These are phyloP conservation scores for Apocheima hispidaria DNA, from an alignment of 2,888 invertebrate species.

Conservation along the genomic window DNA sequence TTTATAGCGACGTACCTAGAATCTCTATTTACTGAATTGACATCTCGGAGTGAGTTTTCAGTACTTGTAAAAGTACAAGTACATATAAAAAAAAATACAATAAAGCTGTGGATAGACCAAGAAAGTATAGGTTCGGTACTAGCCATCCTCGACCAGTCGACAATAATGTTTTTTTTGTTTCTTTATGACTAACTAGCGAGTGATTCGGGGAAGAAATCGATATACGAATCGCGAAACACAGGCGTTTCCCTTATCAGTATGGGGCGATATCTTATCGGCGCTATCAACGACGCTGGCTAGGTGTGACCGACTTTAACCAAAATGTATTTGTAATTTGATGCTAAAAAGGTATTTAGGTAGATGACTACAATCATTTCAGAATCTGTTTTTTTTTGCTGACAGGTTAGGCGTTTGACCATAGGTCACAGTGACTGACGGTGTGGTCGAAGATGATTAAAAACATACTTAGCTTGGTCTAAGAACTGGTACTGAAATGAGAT, in stretches of 20 bases:
- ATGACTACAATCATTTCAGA: background rate
- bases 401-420: background rate
- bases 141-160: too few relatives aligned
- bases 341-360: constrained; percentile 2
- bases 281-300: constrained; percentile 42
- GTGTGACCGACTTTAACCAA: constrained; percentile 44
- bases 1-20: too few relatives aligned
- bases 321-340: constrained; percentile 29
- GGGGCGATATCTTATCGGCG: constrained; percentile 46
- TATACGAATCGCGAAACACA: constrained; percentile 22
- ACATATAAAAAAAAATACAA: too few relatives aligned
- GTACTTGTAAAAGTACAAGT: too few relatives aligned
- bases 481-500: background rate
- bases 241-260: constrained; percentile 31
- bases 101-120: too few relatives aligned
- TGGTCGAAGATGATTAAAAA: too few relatives aligned
- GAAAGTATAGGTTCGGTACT: too few relatives aligned
- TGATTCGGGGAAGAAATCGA: constrained; percentile 28
- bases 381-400: background rate
- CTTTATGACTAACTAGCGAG: background rate
- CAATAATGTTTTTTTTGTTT: background rate
- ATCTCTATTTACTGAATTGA: too few relatives aligned
- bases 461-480: too few relatives aligned
- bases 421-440: too few relatives aligned
- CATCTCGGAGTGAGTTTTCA: too few relatives aligned